Conservation (phyloP, 2,888 invertebrate genomes). For the Anoncus sp. region DNA sequence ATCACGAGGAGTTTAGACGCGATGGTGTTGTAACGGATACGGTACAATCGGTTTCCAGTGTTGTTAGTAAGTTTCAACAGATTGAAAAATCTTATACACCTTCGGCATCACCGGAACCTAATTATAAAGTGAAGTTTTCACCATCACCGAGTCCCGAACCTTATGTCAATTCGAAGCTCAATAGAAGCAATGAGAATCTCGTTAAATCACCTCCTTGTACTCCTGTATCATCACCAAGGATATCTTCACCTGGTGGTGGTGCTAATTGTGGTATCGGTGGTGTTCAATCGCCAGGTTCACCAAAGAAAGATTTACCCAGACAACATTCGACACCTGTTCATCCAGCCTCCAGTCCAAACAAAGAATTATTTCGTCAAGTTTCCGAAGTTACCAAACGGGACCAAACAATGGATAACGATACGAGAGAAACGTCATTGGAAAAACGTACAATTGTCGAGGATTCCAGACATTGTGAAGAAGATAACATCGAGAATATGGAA, state of each 20-base stretch:
- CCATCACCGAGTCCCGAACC: constrained; percentile 80
- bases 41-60: constrained; percentile 80
- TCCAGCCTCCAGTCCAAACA: constrained; percentile 67
- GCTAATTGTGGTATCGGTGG: too few relatives aligned
- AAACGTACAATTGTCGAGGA: too few relatives aligned
- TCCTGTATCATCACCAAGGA: constrained; percentile 75
- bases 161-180: constrained; percentile 52
- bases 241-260: constrained; percentile 73
- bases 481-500: constrained; percentile 4
- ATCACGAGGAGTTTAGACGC: constrained; percentile 67
- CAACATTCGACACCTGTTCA: constrained; percentile 71
- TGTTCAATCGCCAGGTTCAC: constrained; percentile 59
- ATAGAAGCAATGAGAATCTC: constrained; percentile 41
- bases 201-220: constrained; percentile 77
- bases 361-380: constrained; percentile 65
- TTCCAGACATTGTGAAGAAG: too few relatives aligned
- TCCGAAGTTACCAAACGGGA: constrained; percentile 67
- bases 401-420: neutral
- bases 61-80: constrained; percentile 81
- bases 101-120: constrained; percentile 78
- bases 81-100: constrained; percentile 79
- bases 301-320: constrained; percentile 65
- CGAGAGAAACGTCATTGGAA: too few relatives aligned
- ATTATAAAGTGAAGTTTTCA: constrained; percentile 78
- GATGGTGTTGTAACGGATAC: constrained; percentile 78